phyloP scores from a whole-genome alignment of 2,797 vertebrate species.

The Helarctos malayanus region DNA sequence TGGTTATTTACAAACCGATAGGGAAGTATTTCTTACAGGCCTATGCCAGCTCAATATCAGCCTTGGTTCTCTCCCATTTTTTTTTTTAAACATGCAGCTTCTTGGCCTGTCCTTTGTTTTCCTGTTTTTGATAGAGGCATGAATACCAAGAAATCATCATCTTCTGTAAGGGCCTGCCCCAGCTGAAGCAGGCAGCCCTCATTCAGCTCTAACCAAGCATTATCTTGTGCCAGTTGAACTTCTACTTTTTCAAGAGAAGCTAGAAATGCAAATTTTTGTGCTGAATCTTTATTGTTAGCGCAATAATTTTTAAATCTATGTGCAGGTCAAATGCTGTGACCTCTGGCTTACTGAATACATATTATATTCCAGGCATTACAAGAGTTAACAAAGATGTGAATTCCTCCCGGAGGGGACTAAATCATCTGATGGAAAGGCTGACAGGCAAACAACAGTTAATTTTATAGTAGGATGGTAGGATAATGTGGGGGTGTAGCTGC shows the following conservation, averaged over 20 bases:
- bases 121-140: background rate
- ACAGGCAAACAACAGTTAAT: background rate
- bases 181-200: background rate
- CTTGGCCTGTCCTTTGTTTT: constrained; percentile 4
- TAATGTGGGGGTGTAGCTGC: background rate
- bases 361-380: background rate
- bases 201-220: background rate
- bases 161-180: background rate
- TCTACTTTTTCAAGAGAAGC: background rate
- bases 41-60: background rate
- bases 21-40: background rate
- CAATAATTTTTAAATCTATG: constrained; percentile 15
- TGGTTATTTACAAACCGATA: background rate
- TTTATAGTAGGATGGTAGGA: background rate
- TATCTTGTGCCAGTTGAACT: background rate
- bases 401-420: background rate
- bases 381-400: background rate
- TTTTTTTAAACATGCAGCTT: constrained; percentile 13
- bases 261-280: constrained; percentile 12
- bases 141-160: background rate
- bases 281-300: constrained; percentile 15
- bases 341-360: background rate
- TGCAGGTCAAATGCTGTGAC: background rate
- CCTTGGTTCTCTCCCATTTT: background rate
- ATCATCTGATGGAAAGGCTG: background rate